Percentiles rank a stretch among this genome's conserved stretches.
phyloP scores from a whole-genome alignment of 1,140 invertebrate genomes.

The Aphelenchoides besseyi region DNA sequence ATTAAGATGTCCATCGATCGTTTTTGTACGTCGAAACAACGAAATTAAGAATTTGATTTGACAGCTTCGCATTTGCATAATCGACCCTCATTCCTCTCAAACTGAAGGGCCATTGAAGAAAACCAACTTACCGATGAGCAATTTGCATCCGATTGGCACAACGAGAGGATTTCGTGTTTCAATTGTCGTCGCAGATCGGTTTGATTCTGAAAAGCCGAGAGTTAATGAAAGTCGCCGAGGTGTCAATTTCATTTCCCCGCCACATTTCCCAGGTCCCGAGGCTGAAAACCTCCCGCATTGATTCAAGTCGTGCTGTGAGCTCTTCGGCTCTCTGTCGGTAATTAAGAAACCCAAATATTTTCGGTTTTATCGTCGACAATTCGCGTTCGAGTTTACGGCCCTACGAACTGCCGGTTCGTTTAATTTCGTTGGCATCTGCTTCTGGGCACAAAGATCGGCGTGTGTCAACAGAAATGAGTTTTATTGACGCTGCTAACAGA shows the following conservation, averaged over 20 bases:
- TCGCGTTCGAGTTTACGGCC: no score
- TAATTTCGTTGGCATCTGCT: no score
- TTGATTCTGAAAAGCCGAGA: constrained; percentile 27
- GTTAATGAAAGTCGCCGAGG: neutral
- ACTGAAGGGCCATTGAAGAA: constrained; percentile 20
- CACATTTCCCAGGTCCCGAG: no score
- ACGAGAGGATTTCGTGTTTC: constrained; percentile 35
- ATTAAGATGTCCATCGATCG: neutral
- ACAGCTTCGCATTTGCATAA: neutral
- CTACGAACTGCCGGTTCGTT: no score
- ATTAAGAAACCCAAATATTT: no score
- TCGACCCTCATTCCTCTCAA: constrained; percentile 7
- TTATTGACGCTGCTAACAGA: no score
- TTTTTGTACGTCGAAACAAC: neutral
- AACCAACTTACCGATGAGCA: constrained; percentile 43
- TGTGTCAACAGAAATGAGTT: no score
- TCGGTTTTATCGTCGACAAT: no score
- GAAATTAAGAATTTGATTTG: neutral
- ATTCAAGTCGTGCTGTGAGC: constrained; percentile 4
- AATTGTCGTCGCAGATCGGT: constrained; percentile 37
- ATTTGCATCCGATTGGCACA: constrained; percentile 45
- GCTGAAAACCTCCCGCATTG: no score
- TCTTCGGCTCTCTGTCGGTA: constrained; percentile 3
- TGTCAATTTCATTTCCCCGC: no score
- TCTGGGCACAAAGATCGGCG: no score